Percentiles rank a stretch among this genome's conserved stretches.
Conservation (phyloP, 2,888 invertebrate genomes). For the Creontiades dilutus region DNA sequence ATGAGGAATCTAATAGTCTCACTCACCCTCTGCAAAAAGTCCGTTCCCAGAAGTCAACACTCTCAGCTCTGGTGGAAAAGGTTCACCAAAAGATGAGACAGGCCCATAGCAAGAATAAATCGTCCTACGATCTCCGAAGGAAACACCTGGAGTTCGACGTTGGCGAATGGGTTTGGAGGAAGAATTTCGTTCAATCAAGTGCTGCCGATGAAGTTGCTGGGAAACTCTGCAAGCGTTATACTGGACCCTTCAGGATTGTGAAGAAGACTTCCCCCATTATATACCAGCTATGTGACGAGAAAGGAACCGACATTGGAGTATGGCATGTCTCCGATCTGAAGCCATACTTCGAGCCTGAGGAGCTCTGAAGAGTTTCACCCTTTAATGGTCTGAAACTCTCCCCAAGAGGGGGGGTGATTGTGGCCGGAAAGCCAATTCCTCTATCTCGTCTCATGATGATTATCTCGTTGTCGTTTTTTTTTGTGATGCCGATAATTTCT, state of each 20-base stretch:
- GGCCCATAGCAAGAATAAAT: neutral
- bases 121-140: constrained; percentile 41
- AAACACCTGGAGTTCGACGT: constrained; percentile 50
- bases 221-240: constrained; percentile 55
- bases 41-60: neutral
- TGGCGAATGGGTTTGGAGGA: constrained; percentile 58
- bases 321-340: constrained; percentile 57
- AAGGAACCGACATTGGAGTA: neutral
- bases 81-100: neutral
- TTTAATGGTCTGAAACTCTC: too few relatives aligned
- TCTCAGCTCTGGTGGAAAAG: neutral
- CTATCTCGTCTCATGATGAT: too few relatives aligned
- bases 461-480: too few relatives aligned
- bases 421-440: too few relatives aligned
- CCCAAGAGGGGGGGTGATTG: too few relatives aligned
- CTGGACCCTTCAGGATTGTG: constrained; percentile 63
- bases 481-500: too few relatives aligned
- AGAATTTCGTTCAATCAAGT: neutral
- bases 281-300: constrained; percentile 26
- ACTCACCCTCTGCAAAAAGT: neutral
- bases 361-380: neutral
- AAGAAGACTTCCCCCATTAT: constrained; percentile 31
- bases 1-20: neutral
- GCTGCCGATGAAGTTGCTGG: constrained; percentile 5
- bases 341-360: neutral